phyloP scores from a whole-genome alignment of 1,140 invertebrate genomes.

The Drosophila nebulosa region DNA sequence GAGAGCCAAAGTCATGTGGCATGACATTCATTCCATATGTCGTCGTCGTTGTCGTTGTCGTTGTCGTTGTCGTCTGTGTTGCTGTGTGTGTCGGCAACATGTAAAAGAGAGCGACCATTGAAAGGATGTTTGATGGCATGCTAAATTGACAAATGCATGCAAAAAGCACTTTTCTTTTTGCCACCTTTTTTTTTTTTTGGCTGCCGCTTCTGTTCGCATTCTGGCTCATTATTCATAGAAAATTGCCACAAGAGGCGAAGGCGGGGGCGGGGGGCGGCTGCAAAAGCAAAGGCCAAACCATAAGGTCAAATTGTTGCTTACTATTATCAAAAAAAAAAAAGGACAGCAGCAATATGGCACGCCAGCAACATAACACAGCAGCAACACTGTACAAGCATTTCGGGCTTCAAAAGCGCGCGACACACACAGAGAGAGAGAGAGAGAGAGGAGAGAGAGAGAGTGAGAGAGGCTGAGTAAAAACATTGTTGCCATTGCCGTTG shows the following conservation, averaged over 20 bases:
- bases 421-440: constrained; percentile 22
- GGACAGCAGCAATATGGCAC: constrained; percentile 15
- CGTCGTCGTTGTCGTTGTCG: not conserved
- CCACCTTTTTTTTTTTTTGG: constrained; percentile 7
- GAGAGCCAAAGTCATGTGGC: constrained; percentile 29
- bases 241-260: constrained; percentile 23
- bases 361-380: constrained; percentile 15
- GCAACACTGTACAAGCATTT: constrained; percentile 44
- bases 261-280: not conserved
- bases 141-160: constrained; percentile 72
- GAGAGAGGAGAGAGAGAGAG: not conserved
- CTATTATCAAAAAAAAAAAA: constrained; percentile 30
- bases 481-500: constrained; percentile 42
- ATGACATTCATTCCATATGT: constrained; percentile 24
- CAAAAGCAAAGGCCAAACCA: constrained; percentile 49
- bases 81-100: constrained; percentile 36
- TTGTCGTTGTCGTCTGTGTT: not conserved
- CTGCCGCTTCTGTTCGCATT: constrained; percentile 9
- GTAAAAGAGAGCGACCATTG: constrained; percentile 55
- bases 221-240: constrained; percentile 60
- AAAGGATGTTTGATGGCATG: constrained; percentile 78
- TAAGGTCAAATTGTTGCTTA: constrained; percentile 54
- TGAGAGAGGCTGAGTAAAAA: constrained; percentile 8
- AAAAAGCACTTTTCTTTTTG: constrained; percentile 32
- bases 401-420: constrained; percentile 56